phyloP scores from a whole-genome alignment of 1,140 invertebrate genomes.

The Sycophaga agraensis region DNA sequence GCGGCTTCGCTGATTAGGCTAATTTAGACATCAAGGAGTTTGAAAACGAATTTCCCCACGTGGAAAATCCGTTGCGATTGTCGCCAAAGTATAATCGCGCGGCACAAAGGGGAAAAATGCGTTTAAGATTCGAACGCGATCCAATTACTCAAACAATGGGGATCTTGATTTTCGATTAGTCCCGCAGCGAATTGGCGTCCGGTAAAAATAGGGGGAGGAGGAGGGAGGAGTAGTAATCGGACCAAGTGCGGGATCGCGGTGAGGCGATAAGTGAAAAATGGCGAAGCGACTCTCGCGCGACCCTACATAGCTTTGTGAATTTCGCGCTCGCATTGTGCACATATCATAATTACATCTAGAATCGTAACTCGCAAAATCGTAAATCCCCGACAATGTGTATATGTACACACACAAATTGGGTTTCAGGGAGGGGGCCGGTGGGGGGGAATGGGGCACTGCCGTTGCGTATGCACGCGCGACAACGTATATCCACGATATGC shows the following conservation, averaged over 20 bases:
- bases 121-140: neutral
- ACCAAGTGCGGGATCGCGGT: too few relatives aligned
- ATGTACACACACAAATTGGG: constrained; percentile 19
- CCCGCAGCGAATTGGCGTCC: neutral
- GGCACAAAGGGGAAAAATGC: neutral
- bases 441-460: too few relatives aligned
- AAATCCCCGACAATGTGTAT: constrained; percentile 6
- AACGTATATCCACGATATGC: too few relatives aligned
- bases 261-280: constrained; percentile 22
- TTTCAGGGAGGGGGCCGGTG: neutral
- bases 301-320: constrained; percentile 31
- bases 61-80: too few relatives aligned
- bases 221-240: constrained; percentile 6
- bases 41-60: too few relatives aligned
- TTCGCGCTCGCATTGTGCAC: constrained; percentile 22
- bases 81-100: too few relatives aligned
- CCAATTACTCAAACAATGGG: neutral
- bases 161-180: neutral
- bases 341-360: constrained; percentile 40
- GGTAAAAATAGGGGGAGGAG: too few relatives aligned
- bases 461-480: too few relatives aligned
- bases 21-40: too few relatives aligned
- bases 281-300: neutral
- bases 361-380: constrained; percentile 32
- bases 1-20: too few relatives aligned